Percentiles rank a stretch among this genome's conserved stretches.
These are phyloP conservation scores for Spisula solida DNA, from an alignment of 2,888 invertebrate species.

Conservation along the genomic window DNA sequence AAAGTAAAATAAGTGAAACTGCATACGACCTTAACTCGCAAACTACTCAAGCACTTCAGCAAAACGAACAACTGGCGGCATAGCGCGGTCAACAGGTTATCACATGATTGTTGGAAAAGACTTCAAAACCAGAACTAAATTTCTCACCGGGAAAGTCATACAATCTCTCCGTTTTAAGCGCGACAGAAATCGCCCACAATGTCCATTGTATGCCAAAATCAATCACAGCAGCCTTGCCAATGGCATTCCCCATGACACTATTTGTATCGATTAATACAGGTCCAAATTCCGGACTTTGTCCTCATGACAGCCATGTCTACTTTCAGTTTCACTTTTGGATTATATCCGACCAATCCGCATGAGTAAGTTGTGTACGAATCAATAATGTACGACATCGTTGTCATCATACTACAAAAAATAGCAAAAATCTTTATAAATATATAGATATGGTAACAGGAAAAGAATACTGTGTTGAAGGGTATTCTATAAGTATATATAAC, in stretches of 20 bases:
- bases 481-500: too few relatives aligned
- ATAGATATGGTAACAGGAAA: too few relatives aligned
- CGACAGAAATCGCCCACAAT: constrained; percentile 84
- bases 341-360: constrained; percentile 10
- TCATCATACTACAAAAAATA: background rate
- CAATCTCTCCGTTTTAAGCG: constrained; percentile 87
- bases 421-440: too few relatives aligned
- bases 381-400: background rate
- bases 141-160: constrained; percentile 87
- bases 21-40: too few relatives aligned
- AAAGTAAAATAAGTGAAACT: too few relatives aligned
- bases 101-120: too few relatives aligned
- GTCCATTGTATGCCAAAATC: constrained; percentile 87
- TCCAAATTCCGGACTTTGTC: constrained; percentile 12
- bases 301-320: background rate
- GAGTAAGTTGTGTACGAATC: background rate
- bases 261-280: constrained; percentile 38
- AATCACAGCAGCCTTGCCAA: constrained; percentile 77
- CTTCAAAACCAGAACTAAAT: too few relatives aligned
- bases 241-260: constrained; percentile 76
- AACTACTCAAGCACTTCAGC: too few relatives aligned
- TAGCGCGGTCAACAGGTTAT: too few relatives aligned
- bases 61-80: too few relatives aligned
- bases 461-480: too few relatives aligned
- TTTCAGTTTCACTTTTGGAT: constrained; percentile 39